Base-by-base conservation (phyloP, 2,888 invertebrate species). In the Cotesia congregata region DNA sequence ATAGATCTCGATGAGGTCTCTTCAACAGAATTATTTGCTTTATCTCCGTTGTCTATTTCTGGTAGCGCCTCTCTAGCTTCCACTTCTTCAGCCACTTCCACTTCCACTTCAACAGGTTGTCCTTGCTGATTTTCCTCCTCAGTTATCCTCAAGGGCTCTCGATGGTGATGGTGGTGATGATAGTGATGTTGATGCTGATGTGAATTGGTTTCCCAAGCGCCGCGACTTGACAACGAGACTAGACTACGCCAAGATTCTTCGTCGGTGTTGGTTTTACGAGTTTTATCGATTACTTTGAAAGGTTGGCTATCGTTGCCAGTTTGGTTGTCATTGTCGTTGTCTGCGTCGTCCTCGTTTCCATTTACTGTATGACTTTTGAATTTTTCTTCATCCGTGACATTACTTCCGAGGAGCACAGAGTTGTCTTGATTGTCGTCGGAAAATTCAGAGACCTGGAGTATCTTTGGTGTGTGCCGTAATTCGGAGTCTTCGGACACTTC, bases 341-440 rank as follows among this genome's bases (percentile, higher is more conserved):
- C 12, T 7, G 72, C 17, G 39, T 67, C 75, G 74, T 5, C 12
- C 9, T 50, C 50, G 12, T 50, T 50, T 76, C 50, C 78, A 38
- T 73, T 62, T 6, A 60, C 72, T 15, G 79, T 74, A 64, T 81
- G 78, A 68, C 76, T 81, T 38, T 79, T 81, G 61, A 84, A 85
- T 80, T 85, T 86, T 77, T 87, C 85, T 75, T 83, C 84, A 77
- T 84, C 83, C n/a, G 83, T 84, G 0, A 78, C 72, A 67, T 80
- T 80, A 7, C 74, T 78, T 4, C 77, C 77, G 59, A 75, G 70
- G 30, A 73, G 78, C 6, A 62, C 6, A 5, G 75, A 61, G 38
- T 74, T 75, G 4, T 79, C 77, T 6, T 65, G 77, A 61, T 74
- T 74, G 38, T 77, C 77, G 50, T 77, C 77, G 0, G 77, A 77